These are phyloP conservation scores for Ypsolopha sequella DNA, from an alignment of 2,888 invertebrate species.

Conservation along the genomic window DNA sequence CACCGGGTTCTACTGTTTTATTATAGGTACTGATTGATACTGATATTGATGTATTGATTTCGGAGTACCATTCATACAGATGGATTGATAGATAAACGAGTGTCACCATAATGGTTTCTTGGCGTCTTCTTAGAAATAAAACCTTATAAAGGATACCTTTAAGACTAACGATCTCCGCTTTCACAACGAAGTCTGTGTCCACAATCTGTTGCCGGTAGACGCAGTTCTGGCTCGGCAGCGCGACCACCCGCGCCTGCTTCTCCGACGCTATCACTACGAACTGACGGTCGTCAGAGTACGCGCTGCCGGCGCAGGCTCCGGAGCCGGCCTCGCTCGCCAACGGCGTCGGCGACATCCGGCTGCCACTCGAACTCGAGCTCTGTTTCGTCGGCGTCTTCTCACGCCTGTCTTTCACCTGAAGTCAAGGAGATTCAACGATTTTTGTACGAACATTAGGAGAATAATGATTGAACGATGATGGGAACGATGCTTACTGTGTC, in stretches of 20 bases:
- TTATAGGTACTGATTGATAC: too few species aligned
- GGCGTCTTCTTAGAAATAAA: neutral
- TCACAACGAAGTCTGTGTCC: conserved; percentile 93
- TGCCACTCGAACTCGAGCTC: conserved; percentile 64
- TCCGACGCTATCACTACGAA: conserved; percentile 95
- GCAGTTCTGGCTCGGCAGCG: conserved; percentile 95
- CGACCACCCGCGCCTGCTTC: conserved; percentile 94
- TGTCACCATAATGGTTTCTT: too few species aligned
- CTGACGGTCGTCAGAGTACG: conserved; percentile 80
- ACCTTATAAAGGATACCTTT: conserved; percentile 74
- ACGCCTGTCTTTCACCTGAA: conserved; percentile 46
- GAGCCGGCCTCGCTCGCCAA: conserved; percentile 24
- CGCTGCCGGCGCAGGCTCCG: conserved; percentile 19
- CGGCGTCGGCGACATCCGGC: conserved; percentile 84
- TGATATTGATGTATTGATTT: too few species aligned
- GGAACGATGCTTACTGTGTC: conserved; percentile 51
- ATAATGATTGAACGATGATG: too few species aligned
- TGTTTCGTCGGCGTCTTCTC: conserved; percentile 75
- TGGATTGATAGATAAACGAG: too few species aligned
- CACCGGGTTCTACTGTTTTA: too few species aligned
- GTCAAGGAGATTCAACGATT: too few species aligned
- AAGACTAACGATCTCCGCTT: conserved; percentile 92
- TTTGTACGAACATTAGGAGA: too few species aligned
- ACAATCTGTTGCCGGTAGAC: conserved; percentile 93
- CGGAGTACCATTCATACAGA: too few species aligned